Base-by-base conservation (phyloP, 2,797 vertebrate species). In the Thripadectes ignobilis region DNA sequence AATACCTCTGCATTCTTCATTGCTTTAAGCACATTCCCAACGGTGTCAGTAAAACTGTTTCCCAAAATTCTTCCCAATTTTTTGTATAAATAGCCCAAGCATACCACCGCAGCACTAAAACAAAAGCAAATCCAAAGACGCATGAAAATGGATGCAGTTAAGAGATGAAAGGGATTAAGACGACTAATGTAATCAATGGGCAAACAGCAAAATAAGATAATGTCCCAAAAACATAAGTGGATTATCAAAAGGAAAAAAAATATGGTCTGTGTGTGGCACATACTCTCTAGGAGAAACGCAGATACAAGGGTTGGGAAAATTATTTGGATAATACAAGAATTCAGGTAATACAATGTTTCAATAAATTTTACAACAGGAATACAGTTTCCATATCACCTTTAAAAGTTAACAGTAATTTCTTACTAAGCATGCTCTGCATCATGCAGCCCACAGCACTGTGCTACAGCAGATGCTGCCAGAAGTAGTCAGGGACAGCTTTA, bases 1-100 rank as follows among this genome's bases (percentile, higher is more conserved):
- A 97, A 98, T 97, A 99, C 99, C 98, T 99, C 99, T n/a, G 99
- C 99, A 95, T 97, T 99, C 98, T 98, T 99, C 98, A 99, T 97
- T 91, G 99, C 98, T 98, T 99, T 99, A 96, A 99, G 98, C 89
- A 99, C 98, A 98, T 98, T 99, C 86, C 97, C 96, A 94, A 99
- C 96, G 5, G 98, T 98, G 86, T 99, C 99, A 96, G 97, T 98
- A 96, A 99, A 99, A 85, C 98, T 98, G 93, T 98, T 98, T 92
- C 97, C 97, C 68, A 99, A 98, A 91, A 99, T 97, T 96, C 99
- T 98, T 73, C 99, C 99, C 75, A 99, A 98, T 93, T 99, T 99
- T 98, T 99, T 99, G 85, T 99, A 99, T 93, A 99, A 97, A 88
- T 98, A 97, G 32, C 99, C 99, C 91, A 99, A 98, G 97, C 99